A percentile compares a stretch with the other conserved stretches of the same genome.
These are phyloP conservation scores for Leptoclinus maculatus DNA, from an alignment of 2,797 vertebrate species.

Conservation along the genomic window DNA sequence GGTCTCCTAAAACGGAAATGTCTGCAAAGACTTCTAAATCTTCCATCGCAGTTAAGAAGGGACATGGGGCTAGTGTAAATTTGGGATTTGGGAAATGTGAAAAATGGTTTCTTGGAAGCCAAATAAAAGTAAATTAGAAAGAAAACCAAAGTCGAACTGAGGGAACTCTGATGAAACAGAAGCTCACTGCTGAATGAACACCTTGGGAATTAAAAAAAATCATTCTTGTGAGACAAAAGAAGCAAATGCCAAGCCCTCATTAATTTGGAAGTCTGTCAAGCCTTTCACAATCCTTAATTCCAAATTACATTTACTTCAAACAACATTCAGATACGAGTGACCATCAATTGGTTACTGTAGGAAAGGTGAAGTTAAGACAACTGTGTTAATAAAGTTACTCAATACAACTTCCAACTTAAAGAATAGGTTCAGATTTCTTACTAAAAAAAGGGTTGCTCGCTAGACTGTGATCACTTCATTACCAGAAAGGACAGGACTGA, in stretches of 20 bases:
- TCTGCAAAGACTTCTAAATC: slow-evolving; percentile 49
- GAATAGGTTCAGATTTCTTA: not conserved
- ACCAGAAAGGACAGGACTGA: not conserved
- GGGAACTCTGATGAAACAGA: slow-evolving; percentile 24
- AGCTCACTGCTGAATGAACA: slow-evolving; percentile 34
- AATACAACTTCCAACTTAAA: not conserved
- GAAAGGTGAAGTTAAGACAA: not conserved
- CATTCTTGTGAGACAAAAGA: slow-evolving; percentile 65
- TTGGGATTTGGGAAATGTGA: slow-evolving; percentile 15
- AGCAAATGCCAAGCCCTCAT: slow-evolving; percentile 52
- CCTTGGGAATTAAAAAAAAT: slow-evolving; percentile 57
- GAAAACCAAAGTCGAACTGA: not conserved
- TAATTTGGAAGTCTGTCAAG: slow-evolving; percentile 69
- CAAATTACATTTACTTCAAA: slow-evolving; percentile 52
- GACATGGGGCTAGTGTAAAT: slow-evolving; percentile 25
- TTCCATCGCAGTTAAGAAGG: slow-evolving; percentile 27
- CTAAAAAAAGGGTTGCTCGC: not conserved
- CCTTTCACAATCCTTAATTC: slow-evolving; percentile 59
- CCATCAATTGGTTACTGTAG: slow-evolving; percentile 7
- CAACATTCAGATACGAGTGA: slow-evolving; percentile 37
- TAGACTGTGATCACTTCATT: not conserved
- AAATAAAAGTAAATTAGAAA: slow-evolving; percentile 16
- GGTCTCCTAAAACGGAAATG: slow-evolving; percentile 43
- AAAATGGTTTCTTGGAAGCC: slow-evolving; percentile 29
- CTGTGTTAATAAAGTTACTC: too few species aligned